Evolutionary conservation across 2,888 invertebrate species (phyloP), one percentile per base, ranked within the genome.

Genomic region (Dermolepida albohirtum): DNA sequence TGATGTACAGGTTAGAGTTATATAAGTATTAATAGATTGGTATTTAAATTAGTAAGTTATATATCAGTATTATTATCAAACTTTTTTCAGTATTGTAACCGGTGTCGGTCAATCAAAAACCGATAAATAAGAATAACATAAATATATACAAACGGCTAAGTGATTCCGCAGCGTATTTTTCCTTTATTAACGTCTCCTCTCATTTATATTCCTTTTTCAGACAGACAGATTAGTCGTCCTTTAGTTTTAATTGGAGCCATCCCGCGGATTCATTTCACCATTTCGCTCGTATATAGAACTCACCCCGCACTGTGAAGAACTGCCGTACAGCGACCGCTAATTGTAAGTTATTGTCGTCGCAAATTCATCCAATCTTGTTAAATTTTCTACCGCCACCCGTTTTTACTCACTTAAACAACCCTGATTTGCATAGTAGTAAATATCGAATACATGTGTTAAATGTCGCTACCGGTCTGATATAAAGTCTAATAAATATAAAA

Each of bases 341-440:
- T 75, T 74, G 74, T 74, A 72, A 75, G 73, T 72, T 75, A 74
- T 75, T 73, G 73, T 73, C 71, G 69, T 73, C 73, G 68, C 69
- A 72, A 72, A 74, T 75, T 73, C 70, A 74, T 72, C 70, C 70
- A 57, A 71, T 73, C 72, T 72, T 72, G 73, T 73, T 70, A 73
- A 72, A 69, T 69, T 70, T 67, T 69, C 5, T 47, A 29, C 59
- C 59, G 59, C 59, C 59, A 59, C 55, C 68, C 54, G 51, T 59
- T 51, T 47, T 44, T 59, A 47, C 47, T 44, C 47, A 59, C 47
- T 40, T 65, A 34, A 59, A 27, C 43, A 39, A 10, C 72, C 72
- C 73, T 74, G 73, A 78, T 78, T 77, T 78, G 76, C 78, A 76
- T 78, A 76, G 78, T 72, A 72, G 76, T 78, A 77, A 78, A 78